A percentile compares a stretch with the other conserved stretches of the same genome.
Conservation (phyloP, 2,888 invertebrate genomes). For the Chrysodeixis includens region DNA sequence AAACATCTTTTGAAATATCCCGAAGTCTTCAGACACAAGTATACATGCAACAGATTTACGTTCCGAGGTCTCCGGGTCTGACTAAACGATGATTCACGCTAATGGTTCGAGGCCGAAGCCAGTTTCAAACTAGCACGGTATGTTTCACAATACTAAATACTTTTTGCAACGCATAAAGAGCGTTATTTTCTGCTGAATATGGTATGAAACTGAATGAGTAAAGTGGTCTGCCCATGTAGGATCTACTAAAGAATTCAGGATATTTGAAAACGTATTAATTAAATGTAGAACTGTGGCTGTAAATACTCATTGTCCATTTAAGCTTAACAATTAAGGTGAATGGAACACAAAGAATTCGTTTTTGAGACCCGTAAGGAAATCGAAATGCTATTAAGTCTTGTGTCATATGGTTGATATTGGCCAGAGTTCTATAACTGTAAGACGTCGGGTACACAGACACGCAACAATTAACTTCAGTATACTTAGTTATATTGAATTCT, state of each 20-base stretch:
- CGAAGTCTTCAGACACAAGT: constrained; percentile 33
- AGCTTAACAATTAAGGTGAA: not conserved
- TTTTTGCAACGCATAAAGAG: constrained; percentile 34
- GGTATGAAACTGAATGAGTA: constrained; percentile 21
- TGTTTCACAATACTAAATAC: constrained; percentile 33
- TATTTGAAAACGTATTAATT: not conserved
- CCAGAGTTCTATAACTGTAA: not conserved
- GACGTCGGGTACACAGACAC: no score
- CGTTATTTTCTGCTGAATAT: constrained; percentile 29
- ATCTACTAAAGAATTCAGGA: constrained; percentile 4
- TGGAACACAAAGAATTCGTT: not conserved
- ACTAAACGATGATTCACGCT: constrained; percentile 45
- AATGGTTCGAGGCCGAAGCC: constrained; percentile 37
- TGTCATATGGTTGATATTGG: not conserved
- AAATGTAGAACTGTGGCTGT: not conserved
- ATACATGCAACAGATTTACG: constrained; percentile 29
- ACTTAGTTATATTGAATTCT: no score
- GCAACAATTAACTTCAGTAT: no score
- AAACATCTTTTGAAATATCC: constrained; percentile 21
- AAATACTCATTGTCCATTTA: not conserved
- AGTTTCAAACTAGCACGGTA: constrained; percentile 23
- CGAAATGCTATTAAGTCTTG: not conserved
- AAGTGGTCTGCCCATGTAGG: constrained; percentile 33
- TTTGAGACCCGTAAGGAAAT: constrained; percentile 1
- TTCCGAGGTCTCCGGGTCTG: constrained; percentile 37